Conservation (phyloP, 2,113 vertebrate species). For the Labeo rohita region DNA sequence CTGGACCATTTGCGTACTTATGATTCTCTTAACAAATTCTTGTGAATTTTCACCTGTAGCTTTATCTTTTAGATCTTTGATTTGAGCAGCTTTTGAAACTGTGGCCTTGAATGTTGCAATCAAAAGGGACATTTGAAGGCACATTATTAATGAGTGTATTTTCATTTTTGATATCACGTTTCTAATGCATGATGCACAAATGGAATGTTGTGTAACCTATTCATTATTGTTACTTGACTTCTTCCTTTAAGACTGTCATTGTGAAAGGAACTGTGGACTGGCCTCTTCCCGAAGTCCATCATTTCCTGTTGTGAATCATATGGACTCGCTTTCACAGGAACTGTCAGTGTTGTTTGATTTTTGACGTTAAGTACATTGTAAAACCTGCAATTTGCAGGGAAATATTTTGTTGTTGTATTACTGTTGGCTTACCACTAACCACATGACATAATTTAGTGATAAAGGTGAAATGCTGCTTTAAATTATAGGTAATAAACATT, state of each 20-base stretch:
- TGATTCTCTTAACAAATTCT: not conserved
- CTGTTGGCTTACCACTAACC: not conserved
- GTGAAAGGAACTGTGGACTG: not conserved
- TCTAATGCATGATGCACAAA: not conserved
- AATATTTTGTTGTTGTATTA: not conserved
- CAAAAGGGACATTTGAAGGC: not conserved
- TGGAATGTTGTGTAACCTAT: not conserved
- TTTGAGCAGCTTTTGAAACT: not conserved
- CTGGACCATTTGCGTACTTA: not conserved
- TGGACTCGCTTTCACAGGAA: not conserved
- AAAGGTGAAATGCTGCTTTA: not conserved
- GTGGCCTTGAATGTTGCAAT: not conserved
- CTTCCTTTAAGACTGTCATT: not conserved
- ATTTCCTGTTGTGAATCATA: conserved; percentile 2
- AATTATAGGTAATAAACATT: not conserved
- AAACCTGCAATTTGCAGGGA: not conserved
- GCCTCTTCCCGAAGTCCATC: not conserved
- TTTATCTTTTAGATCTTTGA: not conserved
- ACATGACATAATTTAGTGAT: not conserved
- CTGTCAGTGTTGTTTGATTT: not conserved
- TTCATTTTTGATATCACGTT: not conserved
- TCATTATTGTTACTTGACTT: not conserved
- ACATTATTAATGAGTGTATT: not conserved
- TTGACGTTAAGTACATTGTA: not conserved
- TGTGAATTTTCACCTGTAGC: not conserved